Base-by-base conservation (phyloP, 1,140 invertebrate genomes). In the Drosophila tristis region DNA sequence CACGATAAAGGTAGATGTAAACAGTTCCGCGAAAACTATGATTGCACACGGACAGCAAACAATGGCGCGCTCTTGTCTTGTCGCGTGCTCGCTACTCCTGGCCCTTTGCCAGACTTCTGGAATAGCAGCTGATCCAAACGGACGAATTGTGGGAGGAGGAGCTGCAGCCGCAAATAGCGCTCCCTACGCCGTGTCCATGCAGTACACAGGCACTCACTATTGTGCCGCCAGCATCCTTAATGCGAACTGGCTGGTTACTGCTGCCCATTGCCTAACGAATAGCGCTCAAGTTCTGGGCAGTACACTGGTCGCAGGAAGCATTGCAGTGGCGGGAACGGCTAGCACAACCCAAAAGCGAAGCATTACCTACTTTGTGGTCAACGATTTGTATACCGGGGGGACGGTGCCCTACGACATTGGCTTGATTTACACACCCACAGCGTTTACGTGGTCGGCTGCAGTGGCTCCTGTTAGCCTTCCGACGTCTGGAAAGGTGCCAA, bases 151-250 rank as follows among this genome's bases (percentile, higher is more conserved):
- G 8, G 91, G 92, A 11, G 92, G 92, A 5, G 51, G 47, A 4
- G 35, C 75, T 6, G 92, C 92, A 2, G 48, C 79, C 0, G 54
- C 53, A 0, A 80, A 92, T 25, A 71, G 71, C 26, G 92, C 92
- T 26, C 91, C 91, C 16, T 92, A 84, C 42, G 91, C 91, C 5
- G 92, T 91, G 6, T 92, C 92, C 0, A 68, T 92, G 59, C 92
- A 92, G 47, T 66, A 84, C 23, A 23, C 56, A 5, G 51, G 68
- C 2, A 78, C 80, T 1, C 94, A 94, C 51, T 92, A 94, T 60
- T 95, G 95, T 75, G 93, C 93, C 35, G 94, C 92, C 11, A 92
- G 93, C 13, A 93, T 95, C 15, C 51, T 95, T 4, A 92, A 91
- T 44, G 59, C 74, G 8, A 58, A 92, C 49, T 95, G 93, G 93